Evolutionary conservation across 2,797 vertebrate genomes (phyloP).

Genomic region (Enteromius unitaeniatus): DNA sequence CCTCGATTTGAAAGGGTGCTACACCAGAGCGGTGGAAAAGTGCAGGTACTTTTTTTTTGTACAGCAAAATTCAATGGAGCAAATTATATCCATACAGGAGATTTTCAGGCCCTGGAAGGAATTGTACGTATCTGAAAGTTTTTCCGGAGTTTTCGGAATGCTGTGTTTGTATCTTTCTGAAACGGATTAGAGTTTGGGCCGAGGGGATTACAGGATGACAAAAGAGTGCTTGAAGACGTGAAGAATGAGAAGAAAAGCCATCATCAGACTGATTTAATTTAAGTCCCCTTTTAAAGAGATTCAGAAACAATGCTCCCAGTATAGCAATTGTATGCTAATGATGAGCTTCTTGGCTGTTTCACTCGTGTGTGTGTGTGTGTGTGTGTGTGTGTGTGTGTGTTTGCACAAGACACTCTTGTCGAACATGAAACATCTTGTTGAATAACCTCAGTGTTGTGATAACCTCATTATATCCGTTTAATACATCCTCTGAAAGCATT

Average conservation of each 20-base stretch:
- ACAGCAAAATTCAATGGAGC: neutral
- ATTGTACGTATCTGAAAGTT: constrained; percentile 20
- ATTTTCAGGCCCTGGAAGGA: constrained; percentile 11
- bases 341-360: constrained; percentile 62
- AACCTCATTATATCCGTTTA: constrained; percentile 44
- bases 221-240: constrained; percentile 69
- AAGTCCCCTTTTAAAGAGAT: constrained; percentile 76
- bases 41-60: constrained; percentile 7
- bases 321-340: constrained; percentile 74
- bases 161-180: constrained; percentile 20
- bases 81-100: constrained; percentile 9
- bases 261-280: constrained; percentile 75
- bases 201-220: constrained; percentile 69
- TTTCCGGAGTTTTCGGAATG: neutral
- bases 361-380: constrained; percentile 56
- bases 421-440: constrained; percentile 49
- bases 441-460: constrained; percentile 49
- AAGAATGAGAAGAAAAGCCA: constrained; percentile 70
- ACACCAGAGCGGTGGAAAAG: constrained; percentile 4
- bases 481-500: constrained; percentile 38
- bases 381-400: constrained; percentile 55
- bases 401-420: constrained; percentile 42
- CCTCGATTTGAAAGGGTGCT: constrained; percentile 25
- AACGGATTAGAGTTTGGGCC: constrained; percentile 43
- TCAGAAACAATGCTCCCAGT: constrained; percentile 76